Percentiles rank a stretch among this genome's conserved stretches.
These are phyloP conservation scores for Venustaconcha ellipsiformis DNA, from an alignment of 1,140 invertebrate species.

Conservation along the genomic window DNA sequence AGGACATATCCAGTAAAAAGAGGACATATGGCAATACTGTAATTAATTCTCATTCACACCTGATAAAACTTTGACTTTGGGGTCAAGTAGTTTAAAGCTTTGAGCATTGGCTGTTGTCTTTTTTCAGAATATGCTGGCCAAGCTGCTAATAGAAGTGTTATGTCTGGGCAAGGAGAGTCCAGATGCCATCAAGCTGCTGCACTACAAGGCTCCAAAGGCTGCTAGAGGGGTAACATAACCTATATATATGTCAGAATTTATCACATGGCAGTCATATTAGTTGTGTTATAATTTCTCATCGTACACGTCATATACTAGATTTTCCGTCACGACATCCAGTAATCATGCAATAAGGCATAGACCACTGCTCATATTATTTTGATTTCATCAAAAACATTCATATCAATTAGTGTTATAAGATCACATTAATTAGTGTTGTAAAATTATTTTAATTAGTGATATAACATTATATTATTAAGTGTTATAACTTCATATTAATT, in stretches of 20 bases:
- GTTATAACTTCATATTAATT: no score
- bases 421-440: no score
- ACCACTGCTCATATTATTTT: neutral
- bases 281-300: neutral
- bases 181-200: slow-evolving; percentile 77
- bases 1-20: no score
- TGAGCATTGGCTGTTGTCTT: no score
- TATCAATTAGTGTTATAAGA: neutral
- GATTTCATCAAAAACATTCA: neutral
- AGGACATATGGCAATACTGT: no score
- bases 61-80: no score
- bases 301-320: neutral
- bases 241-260: slow-evolving; percentile 27
- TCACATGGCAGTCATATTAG: neutral
- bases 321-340: neutral
- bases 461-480: no score
- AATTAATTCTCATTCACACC: slow-evolving; percentile 22
- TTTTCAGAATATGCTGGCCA: slow-evolving; percentile 73
- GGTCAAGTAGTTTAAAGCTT: no score
- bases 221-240: slow-evolving; percentile 67
- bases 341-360: neutral
- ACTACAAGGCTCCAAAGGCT: slow-evolving; percentile 71
- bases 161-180: slow-evolving; percentile 76
- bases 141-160: slow-evolving; percentile 78
- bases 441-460: no score